Evolutionary conservation across 2,888 invertebrate species (phyloP), one percentile per base, ranked within the genome.

Genomic region (Drosophila fulvimacula): DNA sequence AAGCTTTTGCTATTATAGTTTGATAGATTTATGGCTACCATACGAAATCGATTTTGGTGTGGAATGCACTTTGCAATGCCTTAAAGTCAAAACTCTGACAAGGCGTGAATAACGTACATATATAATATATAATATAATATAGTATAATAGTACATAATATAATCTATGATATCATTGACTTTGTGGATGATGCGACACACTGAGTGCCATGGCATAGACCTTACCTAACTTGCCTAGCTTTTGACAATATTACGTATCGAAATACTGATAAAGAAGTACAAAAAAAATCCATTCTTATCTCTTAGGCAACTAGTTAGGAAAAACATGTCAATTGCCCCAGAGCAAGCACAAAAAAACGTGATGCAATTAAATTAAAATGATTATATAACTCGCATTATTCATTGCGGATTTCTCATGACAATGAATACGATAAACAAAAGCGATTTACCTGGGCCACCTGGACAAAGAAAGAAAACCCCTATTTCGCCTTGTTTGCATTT

Each of bases 221-320:
- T 41, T 30, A 38, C 11, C 19, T 19, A 19, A 38, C 72, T 36
- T 71, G 68, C 13, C 15, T 21, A 13, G 24, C 49, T 15, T 42
- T 41, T 38, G 17, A 34, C 42, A 59, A 56, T 67, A n/a, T 53
- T 59, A 13, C 59, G 34, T 52, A 32, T 49, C 36, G 30, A 46
- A 59, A 27, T 24, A 64, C n/a, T 32, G 69, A 52, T 64, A 76
- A 64, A 55, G 36, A 21, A 5, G n/a, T 9, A 15, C 2, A 60
- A n/a, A n/a, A 30, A 70, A 67, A 62, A 17, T 19, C 21, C 2
- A 60, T 46, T 57, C 57, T 55, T 75, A 73, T 75, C 73, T 44
- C 10, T 36, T 36, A 3, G 21, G 53, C 7, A 38, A 73, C 56
- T 51, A 49, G 34, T 30, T 49, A 34, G 11, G 13, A 15, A 34